Evolutionary conservation across 2,113 vertebrate species (phyloP), one percentile per base, ranked within the genome.

Genomic region (Porphyrio hochstetteri): DNA sequence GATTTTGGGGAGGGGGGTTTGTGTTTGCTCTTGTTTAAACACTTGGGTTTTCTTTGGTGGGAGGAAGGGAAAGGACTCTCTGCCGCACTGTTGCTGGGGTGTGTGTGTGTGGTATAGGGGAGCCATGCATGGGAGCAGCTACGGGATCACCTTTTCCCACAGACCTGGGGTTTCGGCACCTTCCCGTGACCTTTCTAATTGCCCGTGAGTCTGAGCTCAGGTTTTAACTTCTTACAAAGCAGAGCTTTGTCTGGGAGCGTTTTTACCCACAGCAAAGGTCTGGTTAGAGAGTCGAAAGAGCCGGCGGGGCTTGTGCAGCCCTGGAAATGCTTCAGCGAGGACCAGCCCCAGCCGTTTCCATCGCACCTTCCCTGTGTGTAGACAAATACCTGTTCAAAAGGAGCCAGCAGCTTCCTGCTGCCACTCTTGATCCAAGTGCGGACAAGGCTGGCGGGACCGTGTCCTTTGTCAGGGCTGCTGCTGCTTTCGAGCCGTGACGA

Each of bases 261-360:
- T 23, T 0, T 1, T 12, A 1, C 33, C 75, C 42, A 0, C 0
- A 23, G 80, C 10, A 12, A 4, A 36, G 57, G 65, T 2, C 33
- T 1, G 0, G 76, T 60, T 16, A 1, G 27, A 23, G 64, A 5
- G 29, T 3, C 0, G 5, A 6, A 27, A 42, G 61, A 33, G 53
- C 65, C 33, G 1, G 23, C 36, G 20, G 3, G 29, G 13, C 48
- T 9, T 10, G 2, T 10, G 3, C 17, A 56, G 1, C 52, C 31
- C 24, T 5, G 50, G 53, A 16, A 57, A 8, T 28, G 48, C 57
- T 17, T 2, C 5, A 1, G 13, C 4, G 27, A 20, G 77, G 56
- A 55, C 56, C 40, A 3, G 36, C 52, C 74, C 72, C 42, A 11
- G 56, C 88, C 36, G 1, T 29, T 67, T 33, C 57, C 77, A 28